These are phyloP conservation scores for Apostichopus japonicus DNA, from an alignment of 35 echinoderm and acorn worm genomes.

Conservation along the genomic window DNA sequence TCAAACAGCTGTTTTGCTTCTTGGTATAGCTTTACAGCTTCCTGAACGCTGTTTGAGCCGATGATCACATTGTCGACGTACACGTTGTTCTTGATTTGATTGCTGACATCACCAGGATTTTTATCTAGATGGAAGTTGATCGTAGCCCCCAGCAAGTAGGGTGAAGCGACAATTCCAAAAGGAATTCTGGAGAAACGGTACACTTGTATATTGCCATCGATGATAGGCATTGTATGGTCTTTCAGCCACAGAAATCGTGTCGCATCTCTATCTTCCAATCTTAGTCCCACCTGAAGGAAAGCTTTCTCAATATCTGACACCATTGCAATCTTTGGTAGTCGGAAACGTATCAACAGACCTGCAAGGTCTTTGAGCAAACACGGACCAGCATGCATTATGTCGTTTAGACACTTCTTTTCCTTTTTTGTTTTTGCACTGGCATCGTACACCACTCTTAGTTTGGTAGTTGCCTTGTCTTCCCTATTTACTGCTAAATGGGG, in stretches of 20 bases:
- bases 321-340: not conserved
- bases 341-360: not conserved
- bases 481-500: constrained; percentile 15
- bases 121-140: not conserved
- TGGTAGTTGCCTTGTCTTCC: constrained; percentile 26
- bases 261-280: not conserved
- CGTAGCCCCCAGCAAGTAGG: not conserved
- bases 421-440: not conserved
- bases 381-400: not conserved
- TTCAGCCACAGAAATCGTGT: constrained; percentile 28
- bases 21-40: not conserved
- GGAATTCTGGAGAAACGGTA: not conserved
- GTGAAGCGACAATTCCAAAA: constrained; percentile 4
- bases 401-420: not conserved
- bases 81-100: not conserved
- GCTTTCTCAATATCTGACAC: constrained; percentile 31
- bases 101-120: not conserved
- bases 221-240: not conserved
- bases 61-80: constrained; percentile 19
- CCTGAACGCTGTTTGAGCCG: not conserved
- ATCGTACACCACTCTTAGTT: constrained; percentile 28
- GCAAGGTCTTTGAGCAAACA: constrained; percentile 13
- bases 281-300: constrained; percentile 8
- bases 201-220: not conserved
- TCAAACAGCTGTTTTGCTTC: not conserved